phyloP scores from a whole-genome alignment of 1,140 invertebrate genomes.

The Nasonia vitripennis region DNA sequence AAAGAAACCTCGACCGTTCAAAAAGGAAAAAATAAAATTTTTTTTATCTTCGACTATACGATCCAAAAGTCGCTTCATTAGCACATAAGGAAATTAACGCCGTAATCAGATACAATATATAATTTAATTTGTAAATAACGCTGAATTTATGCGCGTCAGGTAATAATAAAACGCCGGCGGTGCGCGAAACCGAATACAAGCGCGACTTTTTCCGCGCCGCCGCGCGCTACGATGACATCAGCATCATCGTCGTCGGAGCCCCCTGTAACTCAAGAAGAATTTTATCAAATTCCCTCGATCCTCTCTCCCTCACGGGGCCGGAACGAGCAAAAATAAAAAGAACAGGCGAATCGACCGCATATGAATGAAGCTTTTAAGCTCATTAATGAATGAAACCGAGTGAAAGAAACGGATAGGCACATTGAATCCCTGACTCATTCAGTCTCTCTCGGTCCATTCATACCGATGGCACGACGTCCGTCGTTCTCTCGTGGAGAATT shows the following conservation, averaged over 20 bases:
- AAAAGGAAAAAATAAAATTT: background rate
- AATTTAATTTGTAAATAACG: constrained; percentile 7
- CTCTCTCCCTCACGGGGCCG: background rate
- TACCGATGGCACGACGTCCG: background rate
- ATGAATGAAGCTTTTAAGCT: constrained; percentile 51
- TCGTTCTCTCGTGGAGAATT: background rate
- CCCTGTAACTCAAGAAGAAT: constrained; percentile 42
- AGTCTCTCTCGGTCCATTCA: constrained; percentile 34
- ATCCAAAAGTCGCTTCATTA: background rate
- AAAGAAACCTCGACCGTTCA: background rate
- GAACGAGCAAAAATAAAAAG: background rate
- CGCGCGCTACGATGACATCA: constrained; percentile 13
- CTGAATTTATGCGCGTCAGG: background rate
- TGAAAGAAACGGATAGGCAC: constrained; percentile 48
- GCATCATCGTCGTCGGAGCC: background rate
- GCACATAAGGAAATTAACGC: constrained; percentile 1
- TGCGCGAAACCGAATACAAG: background rate
- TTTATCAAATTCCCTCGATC: constrained; percentile 43
- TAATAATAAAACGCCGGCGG: background rate
- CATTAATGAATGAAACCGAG: constrained; percentile 51
- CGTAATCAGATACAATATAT: constrained; percentile 24
- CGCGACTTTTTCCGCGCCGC: constrained; percentile 14
- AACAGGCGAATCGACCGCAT: constrained; percentile 2
- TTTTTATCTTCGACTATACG: background rate
- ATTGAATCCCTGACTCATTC: constrained; percentile 42